These are phyloP conservation scores for Tupaia chinensis DNA, from an alignment of 2,113 vertebrate species.

Conservation along the genomic window DNA sequence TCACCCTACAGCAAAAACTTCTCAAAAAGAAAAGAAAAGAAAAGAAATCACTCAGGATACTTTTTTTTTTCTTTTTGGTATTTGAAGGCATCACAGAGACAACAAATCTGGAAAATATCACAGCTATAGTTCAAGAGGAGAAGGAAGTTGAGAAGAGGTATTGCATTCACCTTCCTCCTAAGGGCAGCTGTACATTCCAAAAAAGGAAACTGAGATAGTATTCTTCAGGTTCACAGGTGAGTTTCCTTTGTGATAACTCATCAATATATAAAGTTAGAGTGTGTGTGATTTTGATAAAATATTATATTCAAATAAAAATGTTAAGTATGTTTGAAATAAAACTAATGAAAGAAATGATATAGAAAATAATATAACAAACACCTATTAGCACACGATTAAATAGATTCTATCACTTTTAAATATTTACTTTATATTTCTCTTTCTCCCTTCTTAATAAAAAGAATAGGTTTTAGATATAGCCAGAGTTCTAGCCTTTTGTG, in stretches of 20 bases:
- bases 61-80: too few relatives aligned
- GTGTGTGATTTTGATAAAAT: neutral
- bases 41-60: too few relatives aligned
- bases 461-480: neutral
- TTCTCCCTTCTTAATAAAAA: neutral
- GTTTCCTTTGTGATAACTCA: neutral
- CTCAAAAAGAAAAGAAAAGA: too few relatives aligned
- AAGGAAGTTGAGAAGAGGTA: neutral
- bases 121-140: neutral
- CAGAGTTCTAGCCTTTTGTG: neutral
- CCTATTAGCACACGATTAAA: neutral
- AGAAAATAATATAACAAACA: neutral
- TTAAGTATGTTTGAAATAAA: neutral
- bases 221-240: neutral
- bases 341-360: neutral
- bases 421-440: neutral
- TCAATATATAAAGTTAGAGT: neutral
- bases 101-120: neutral
- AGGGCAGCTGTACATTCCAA: neutral
- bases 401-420: neutral
- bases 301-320: neutral
- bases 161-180: neutral
- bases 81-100: neutral
- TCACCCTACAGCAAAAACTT: too few relatives aligned
- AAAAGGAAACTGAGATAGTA: too few relatives aligned